Base-by-base conservation (phyloP, 1,140 invertebrate genomes). In the Caenorhabditis brenneri region DNA sequence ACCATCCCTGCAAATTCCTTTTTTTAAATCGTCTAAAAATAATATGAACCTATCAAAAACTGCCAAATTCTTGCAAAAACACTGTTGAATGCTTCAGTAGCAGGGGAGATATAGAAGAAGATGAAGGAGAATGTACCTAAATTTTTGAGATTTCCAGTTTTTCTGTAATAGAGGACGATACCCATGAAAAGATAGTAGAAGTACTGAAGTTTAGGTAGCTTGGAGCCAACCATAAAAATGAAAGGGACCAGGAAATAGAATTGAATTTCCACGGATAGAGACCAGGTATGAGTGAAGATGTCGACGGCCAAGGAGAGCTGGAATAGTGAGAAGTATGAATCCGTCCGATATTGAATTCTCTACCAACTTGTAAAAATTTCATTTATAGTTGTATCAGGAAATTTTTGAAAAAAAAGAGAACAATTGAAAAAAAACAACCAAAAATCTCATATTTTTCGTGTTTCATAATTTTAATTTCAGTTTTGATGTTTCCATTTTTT, bases 281-380 rank as follows among this genome's bases (percentile, higher is more conserved):
- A 82, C 81, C 81, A 82, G 5, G 81, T 82, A 46, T 82, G 81
- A 16, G 60, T 69, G 42, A 82, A 82, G 22, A 82, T 46, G 46
- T 82, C 81, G n/a, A 82, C 81, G 1, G 81, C 81, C 24, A 82
- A 46, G 58, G 55, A 36, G 7, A 82, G 22, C 81, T 82, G 81
- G 33, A 74, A 82, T n/a, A n/a, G n/a, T n/a, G n/a, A n/a, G n/a
- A n/a, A n/a, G n/a, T n/a, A n/a, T n/a, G n/a, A n/a, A n/a, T n/a
- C n/a, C n/a, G n/a, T n/a, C n/a, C n/a, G n/a, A n/a, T n/a, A n/a
- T n/a, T n/a, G n/a, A n/a, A n/a, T n/a, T n/a, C n/a, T n/a, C n/a
- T n/a, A n/a, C n/a, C n/a, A n/a, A n/a, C n/a, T n/a, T n/a, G n/a
- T n/a, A n/a, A n/a, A n/a, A n/a, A n/a, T n/a, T n/a, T n/a, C n/a